These are phyloP conservation scores for Trichonephila inaurata DNA, from an alignment of 1,140 invertebrate species.

Conservation along the genomic window DNA sequence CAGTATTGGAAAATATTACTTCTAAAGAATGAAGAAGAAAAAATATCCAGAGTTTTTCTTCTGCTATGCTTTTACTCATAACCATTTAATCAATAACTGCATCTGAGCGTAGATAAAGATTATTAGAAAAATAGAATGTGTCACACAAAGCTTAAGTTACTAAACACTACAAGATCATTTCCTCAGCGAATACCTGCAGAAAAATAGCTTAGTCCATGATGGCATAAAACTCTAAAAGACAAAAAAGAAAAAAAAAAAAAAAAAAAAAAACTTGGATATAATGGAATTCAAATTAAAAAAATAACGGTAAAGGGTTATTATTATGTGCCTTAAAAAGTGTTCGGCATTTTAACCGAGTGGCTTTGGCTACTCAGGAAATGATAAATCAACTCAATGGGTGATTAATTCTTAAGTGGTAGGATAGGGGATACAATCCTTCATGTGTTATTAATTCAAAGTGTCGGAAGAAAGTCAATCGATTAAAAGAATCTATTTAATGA, in stretches of 20 bases:
- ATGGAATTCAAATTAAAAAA: conserved; percentile 9
- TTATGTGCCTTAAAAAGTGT: conserved; percentile 23
- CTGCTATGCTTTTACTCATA: no score
- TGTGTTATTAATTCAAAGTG: conserved; percentile 32
- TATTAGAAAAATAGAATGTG: no score
- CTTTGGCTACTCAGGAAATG: not conserved
- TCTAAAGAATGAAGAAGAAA: no score
- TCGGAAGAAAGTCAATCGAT: conserved; percentile 28
- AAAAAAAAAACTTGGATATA: not conserved
- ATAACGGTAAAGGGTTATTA: conserved; percentile 15
- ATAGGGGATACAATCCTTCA: not conserved
- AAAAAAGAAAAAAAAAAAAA: not conserved
- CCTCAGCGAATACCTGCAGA: no score
- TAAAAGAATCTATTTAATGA: conserved; percentile 44
- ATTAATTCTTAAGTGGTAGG: conserved; percentile 35
- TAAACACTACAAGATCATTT: no score
- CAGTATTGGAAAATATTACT: no score
- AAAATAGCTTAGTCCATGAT: no score
- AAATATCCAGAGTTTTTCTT: no score
- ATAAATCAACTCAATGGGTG: conserved; percentile 1
- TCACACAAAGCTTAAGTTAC: no score
- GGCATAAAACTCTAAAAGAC: no score
- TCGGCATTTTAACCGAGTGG: not conserved
- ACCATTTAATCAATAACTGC: no score
- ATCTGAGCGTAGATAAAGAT: no score